A percentile compares a stretch with the other conserved stretches of the same genome.
Conservation (phyloP, 2,797 vertebrate species). For the Setipinna tenuifilis region DNA sequence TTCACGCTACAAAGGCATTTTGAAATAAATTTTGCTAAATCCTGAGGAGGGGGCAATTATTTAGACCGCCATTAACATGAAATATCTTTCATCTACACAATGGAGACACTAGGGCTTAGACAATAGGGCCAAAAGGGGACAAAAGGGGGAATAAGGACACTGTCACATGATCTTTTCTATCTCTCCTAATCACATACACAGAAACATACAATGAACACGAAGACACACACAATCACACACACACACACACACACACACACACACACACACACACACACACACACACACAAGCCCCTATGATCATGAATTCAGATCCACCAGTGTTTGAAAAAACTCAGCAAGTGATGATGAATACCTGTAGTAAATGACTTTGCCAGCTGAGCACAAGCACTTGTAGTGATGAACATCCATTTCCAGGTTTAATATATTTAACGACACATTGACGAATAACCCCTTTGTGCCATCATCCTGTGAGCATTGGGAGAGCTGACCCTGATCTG, state of each 20-base stretch:
- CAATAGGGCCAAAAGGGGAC: too few species aligned
- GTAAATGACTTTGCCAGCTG: not conserved
- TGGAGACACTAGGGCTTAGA: too few species aligned
- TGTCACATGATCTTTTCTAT: not conserved
- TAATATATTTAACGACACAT: conserved; percentile 4
- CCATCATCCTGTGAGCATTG: not conserved
- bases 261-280: conserved; percentile 24
- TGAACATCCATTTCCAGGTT: conserved; percentile 10
- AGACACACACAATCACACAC: not conserved
- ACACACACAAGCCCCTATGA: conserved; percentile 9
- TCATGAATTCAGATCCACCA: not conserved
- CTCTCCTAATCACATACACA: not conserved
- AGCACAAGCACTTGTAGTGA: conserved; percentile 21
- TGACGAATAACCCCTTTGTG: not conserved
- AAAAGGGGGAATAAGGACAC: conserved; percentile 23
- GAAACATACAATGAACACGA: not conserved
- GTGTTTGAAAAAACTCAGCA: not conserved
- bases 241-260: not conserved
- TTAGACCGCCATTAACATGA: conserved; percentile 5
- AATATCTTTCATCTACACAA: not conserved
- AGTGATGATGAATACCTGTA: conserved; percentile 20
- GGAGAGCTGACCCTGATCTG: not conserved
- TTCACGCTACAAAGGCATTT: not conserved
- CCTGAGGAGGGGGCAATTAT: not conserved
- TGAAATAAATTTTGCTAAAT: conserved; percentile 3